Evolutionary conservation across 2,888 invertebrate genomes (phyloP), one percentile per base, ranked within the genome.

Genomic region (Aspidapion aeneum): DNA sequence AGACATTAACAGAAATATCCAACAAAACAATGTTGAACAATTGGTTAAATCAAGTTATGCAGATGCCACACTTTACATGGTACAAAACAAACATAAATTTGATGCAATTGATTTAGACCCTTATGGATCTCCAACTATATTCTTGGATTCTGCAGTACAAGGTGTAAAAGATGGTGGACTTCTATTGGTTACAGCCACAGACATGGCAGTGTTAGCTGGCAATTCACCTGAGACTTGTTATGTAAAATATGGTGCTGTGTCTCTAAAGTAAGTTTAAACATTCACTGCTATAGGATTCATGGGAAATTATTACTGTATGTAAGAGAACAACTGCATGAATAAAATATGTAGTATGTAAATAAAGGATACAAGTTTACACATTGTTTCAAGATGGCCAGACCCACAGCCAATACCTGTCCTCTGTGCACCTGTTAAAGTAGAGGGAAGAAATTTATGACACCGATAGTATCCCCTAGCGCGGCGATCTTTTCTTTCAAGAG

Each of bases 51-150:
- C 93, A 0, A 91, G 87, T 73, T 89, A 89, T 77, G 88, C 88
- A 69, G 98, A 99, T 86, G 98, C 98, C 55, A 89, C 88, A 5
- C 17, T 55, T 18, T 55, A 52, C 52, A 52, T 52, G 18, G n/a
- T 52, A 3, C 52, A 18, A 18, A 3, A 18, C 55, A 18, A 17
- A 17, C 84, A 89, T 61, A 85, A 89, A 50, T 98, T 96, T 78
- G 87, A 96, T 74, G 94, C 89, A 0, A 88, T 99, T 59, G 99
- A 99, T 79, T 80, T 99, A 63, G 99, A 99, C 81, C 99, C 99
- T 0, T 99, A 98, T 70, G 99, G 99, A 1, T 94, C 95, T 72
- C 96, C 99, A 0, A 89, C 94, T 1, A 87, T 87, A 51, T 99
- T 99, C 80, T 83, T 99, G 0, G 96, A 97, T 75, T 85, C 91